These are phyloP conservation scores for Aurelia coerulea DNA, from an alignment of 30 jellyfish, hydroid and myxozoan genomes.

Conservation along the genomic window DNA sequence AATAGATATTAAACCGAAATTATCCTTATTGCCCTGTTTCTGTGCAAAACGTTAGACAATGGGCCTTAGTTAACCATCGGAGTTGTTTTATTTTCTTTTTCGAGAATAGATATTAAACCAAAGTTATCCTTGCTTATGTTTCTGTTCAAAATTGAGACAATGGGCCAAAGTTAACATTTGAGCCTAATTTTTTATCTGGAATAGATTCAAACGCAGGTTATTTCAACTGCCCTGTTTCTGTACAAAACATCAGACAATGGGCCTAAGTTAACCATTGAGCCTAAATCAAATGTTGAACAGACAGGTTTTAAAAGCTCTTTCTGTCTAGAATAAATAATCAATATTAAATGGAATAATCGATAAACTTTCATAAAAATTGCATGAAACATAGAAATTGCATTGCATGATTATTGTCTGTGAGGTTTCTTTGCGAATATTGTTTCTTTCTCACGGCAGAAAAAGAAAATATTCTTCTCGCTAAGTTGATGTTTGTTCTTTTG, in stretches of 20 bases:
- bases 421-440: no score
- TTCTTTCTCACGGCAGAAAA: no score
- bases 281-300: constrained; percentile 2
- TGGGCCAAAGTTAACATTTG: no score
- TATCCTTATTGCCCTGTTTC: not conserved
- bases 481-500: no score
- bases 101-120: no score
- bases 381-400: not conserved
- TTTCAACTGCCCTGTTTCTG: not conserved
- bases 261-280: no score
- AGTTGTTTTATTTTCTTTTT: no score
- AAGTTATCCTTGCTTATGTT: no score
- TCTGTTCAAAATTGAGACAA: not conserved
- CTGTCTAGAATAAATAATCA: not conserved
- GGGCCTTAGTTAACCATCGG: no score
- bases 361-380: not conserved
- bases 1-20: not conserved
- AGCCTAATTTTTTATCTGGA: not conserved
- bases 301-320: not conserved
- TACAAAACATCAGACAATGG: constrained; percentile 1
- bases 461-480: no score
- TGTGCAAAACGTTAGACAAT: no score
- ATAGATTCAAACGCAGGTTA: not conserved
- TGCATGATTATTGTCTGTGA: constrained; percentile 5
- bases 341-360: not conserved